Evolutionary conservation across 2,797 vertebrate genomes (phyloP).

Genomic region (Halcyon smyrnensis): DNA sequence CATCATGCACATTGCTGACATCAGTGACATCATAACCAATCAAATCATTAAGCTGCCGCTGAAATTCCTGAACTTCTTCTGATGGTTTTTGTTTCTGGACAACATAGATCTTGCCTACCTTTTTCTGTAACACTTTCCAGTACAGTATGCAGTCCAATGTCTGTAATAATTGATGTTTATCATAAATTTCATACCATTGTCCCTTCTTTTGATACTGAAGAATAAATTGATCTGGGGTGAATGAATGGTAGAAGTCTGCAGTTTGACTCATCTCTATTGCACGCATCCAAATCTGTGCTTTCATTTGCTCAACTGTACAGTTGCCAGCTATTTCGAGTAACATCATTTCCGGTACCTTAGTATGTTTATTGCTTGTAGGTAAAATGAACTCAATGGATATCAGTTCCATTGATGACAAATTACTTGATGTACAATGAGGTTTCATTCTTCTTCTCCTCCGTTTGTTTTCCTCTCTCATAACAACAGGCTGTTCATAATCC

Average conservation of each 20-base stretch:
- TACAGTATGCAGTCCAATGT: conserved; percentile 95
- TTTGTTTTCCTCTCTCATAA: conserved; percentile 86
- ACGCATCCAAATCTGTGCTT: conserved; percentile 93
- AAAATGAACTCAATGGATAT: conserved; percentile 91
- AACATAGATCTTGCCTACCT: conserved; percentile 91
- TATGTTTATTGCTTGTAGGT: conserved; percentile 85
- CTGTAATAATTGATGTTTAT: conserved; percentile 96
- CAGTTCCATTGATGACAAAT: conserved; percentile 86
- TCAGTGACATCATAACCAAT: conserved; percentile 98
- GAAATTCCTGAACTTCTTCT: conserved; percentile 88
- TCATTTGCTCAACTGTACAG: conserved; percentile 96
- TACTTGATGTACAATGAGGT: conserved; percentile 79
- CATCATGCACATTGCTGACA: conserved; percentile 95
- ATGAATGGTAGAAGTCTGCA: conserved; percentile 90
- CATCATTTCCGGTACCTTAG: conserved; percentile 80
- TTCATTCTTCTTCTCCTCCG: conserved; percentile 93
- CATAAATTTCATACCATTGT: conserved; percentile 96
- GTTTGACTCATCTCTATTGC: conserved; percentile 87
- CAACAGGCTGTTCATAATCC: conserved; percentile 84
- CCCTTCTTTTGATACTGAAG: conserved; percentile 98
- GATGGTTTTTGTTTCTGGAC: conserved; percentile 83
- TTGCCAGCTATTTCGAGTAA: conserved; percentile 90
- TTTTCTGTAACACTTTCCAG: conserved; percentile 92
- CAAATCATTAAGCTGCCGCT: conserved; percentile 90
- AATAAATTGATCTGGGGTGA: conserved; percentile 91